phyloP scores from a whole-genome alignment of 92 coral and sea anemone species.

The Virgularia gustaviana region DNA sequence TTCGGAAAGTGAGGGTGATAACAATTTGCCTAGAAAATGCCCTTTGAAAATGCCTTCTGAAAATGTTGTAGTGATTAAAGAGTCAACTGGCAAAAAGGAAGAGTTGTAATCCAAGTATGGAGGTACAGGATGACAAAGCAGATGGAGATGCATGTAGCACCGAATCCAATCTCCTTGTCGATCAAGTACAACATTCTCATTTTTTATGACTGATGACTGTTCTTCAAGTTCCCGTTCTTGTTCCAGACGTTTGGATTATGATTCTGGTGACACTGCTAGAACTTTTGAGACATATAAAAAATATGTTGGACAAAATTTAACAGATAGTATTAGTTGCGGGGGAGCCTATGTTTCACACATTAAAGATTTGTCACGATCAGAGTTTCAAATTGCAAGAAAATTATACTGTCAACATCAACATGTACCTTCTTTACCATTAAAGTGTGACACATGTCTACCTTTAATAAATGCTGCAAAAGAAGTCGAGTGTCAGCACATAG shows the following conservation, averaged over 20 bases:
- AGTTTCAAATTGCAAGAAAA: conserved; percentile 43
- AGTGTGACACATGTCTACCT: conserved; percentile 47
- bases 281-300: conserved; percentile 43
- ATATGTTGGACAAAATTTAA: conserved; percentile 45
- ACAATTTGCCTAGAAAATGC: background rate
- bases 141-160: background rate
- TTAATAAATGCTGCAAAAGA: conserved; percentile 52
- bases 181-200: background rate
- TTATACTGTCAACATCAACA: conserved; percentile 46
- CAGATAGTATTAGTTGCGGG: conserved; percentile 30
- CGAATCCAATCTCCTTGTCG: background rate
- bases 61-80: conserved; percentile 1
- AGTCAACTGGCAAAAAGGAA: conserved; percentile 6
- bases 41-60: background rate
- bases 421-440: background rate
- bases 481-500: conserved; percentile 18
- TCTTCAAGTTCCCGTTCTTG: conserved; percentile 25
- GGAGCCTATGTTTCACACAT: conserved; percentile 35
- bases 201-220: conserved; percentile 4
- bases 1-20: background rate
- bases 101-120: background rate
- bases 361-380: conserved; percentile 40
- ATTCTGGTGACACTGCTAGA: background rate
- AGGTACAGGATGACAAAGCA: conserved; percentile 1
- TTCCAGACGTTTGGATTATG: background rate